These are phyloP conservation scores for Argentina silus DNA, from an alignment of 2,797 vertebrate genomes.

Conservation along the genomic window DNA sequence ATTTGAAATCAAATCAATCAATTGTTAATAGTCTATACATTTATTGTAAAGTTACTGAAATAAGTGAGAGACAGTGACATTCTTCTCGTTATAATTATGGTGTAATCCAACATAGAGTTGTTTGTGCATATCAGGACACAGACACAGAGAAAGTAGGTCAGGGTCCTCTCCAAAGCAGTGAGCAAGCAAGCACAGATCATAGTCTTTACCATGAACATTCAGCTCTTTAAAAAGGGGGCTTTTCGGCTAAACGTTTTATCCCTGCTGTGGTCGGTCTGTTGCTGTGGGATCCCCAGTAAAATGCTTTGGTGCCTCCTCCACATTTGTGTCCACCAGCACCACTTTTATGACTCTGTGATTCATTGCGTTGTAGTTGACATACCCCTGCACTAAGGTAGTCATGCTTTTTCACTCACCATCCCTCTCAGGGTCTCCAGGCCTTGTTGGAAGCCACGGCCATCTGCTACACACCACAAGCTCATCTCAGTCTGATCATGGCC, in stretches of 20 bases:
- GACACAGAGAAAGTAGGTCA: slow-evolving; percentile 34
- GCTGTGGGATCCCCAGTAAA: slow-evolving; percentile 60
- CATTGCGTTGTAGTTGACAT: slow-evolving; percentile 51
- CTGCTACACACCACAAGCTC: neutral
- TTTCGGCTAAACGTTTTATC: slow-evolving; percentile 20
- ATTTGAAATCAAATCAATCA: neutral
- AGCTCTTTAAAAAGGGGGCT: slow-evolving; percentile 45
- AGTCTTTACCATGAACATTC: slow-evolving; percentile 33
- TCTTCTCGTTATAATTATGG: neutral
- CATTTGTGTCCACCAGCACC: slow-evolving; percentile 51
- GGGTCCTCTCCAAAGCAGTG: neutral
- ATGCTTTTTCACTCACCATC: too few species aligned
- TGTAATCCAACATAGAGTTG: slow-evolving; percentile 10
- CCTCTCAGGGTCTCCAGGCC: neutral
- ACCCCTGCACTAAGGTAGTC: slow-evolving; percentile 42
- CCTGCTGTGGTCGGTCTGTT: slow-evolving; percentile 55
- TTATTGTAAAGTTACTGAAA: neutral
- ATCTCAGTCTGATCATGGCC: neutral
- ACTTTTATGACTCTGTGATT: slow-evolving; percentile 62
- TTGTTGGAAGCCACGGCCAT: too few species aligned
- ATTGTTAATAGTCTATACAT: neutral
- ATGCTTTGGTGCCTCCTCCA: slow-evolving; percentile 50
- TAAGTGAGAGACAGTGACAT: neutral
- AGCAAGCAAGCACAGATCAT: neutral
- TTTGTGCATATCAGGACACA: neutral